Evolutionary conservation across 2,888 invertebrate species (phyloP), one percentile per base, ranked within the genome.

Genomic region (Melinopterus prodromus): DNA sequence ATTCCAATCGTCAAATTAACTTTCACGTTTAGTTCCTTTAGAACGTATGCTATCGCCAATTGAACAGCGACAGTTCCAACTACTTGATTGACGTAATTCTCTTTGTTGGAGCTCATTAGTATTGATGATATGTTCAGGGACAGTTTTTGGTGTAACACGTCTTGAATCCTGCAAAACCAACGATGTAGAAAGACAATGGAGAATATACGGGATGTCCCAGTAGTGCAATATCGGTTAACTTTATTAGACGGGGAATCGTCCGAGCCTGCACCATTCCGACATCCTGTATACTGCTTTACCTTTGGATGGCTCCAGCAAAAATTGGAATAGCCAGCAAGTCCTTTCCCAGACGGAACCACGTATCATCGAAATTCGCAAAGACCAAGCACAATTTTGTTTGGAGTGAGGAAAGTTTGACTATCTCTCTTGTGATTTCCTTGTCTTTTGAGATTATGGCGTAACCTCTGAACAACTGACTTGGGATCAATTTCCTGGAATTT

Each of bases 61-160:
- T 93, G 96, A 15, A 95, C 92, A 14, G 95, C 93, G 3, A 85
- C 79, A 38, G 83, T 82, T 12, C 80, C 84, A 6, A 86, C 53
- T 16, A 82, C 69, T 6, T 76, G 74, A n/a, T 79, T 78, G 12
- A 70, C 53, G 6, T 36, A 12, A 53, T 9, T 77, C 76, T 0
- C 76, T 53, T 53, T 53, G 53, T 7, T 53, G 53, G 2, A 53
- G 7, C 9, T 53, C 53, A 53, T 53, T 4, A 53, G 1, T 9
- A 53, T 53, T 53, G 26, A 76, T 37, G 5, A 82, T 71, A 6
- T 80, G 71, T 35, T 82, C 78, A 2, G 37, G 16, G 26, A 81
- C 74, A 9, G 6, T 77, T 16, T 78, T 80, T 16, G 16, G 37
- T 15, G 70, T 26, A 36, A 78, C 70, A 35, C 71, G 15, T 71